Conservation (phyloP, 2,888 invertebrate species). For the Cataglyphis livida region DNA sequence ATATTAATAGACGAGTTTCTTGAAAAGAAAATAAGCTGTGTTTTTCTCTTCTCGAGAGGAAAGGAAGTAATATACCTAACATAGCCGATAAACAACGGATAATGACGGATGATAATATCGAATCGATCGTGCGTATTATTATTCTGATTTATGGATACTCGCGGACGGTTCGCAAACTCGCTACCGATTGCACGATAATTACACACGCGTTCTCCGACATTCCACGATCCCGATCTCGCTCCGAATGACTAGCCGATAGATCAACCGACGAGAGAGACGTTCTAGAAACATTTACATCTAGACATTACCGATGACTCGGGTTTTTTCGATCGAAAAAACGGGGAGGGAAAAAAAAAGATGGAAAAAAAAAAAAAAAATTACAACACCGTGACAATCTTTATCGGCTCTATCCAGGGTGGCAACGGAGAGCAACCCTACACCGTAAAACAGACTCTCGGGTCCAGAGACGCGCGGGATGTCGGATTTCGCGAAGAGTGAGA, state of each 20-base stretch:
- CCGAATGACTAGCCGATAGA: conserved; percentile 12
- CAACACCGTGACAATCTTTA: conserved; percentile 35
- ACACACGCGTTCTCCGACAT: conserved; percentile 14
- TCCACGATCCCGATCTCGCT: conserved; percentile 28
- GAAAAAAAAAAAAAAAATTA: background rate
- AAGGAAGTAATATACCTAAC: conserved; percentile 12
- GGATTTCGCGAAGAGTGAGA: conserved; percentile 27
- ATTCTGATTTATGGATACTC: conserved; percentile 46
- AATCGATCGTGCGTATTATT: conserved; percentile 34
- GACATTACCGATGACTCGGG: background rate
- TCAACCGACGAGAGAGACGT: background rate
- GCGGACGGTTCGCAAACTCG: conserved; percentile 34
- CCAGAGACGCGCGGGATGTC: background rate
- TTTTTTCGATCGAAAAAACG: background rate
- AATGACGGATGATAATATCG: conserved; percentile 29
- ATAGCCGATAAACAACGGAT: conserved; percentile 40
- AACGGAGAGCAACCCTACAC: conserved; percentile 62
- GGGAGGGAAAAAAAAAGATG: background rate
- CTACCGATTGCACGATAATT: conserved; percentile 42
- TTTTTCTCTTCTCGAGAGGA: background rate
- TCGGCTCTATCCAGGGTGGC: conserved; percentile 41
- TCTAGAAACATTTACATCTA: background rate
- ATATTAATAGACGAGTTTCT: conserved; percentile 2
- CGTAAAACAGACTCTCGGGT: conserved; percentile 63
- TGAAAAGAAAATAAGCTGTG: background rate